Evolutionary conservation across 2,888 invertebrate species (phyloP), one percentile per base, ranked within the genome.

Genomic region (Geotrupes spiniger): DNA sequence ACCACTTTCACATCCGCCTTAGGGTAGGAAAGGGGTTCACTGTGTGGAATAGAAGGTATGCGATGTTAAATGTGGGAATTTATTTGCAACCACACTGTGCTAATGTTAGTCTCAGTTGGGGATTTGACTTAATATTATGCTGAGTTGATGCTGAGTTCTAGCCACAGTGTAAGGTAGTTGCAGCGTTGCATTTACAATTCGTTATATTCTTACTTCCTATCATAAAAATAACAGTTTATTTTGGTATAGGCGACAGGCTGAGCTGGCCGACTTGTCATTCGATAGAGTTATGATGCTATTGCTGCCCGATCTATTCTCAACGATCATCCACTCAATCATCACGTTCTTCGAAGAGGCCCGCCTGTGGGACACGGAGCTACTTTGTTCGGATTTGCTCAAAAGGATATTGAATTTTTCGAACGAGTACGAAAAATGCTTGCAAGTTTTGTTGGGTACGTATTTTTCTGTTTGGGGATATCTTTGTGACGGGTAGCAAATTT

Each of bases 291-390:
- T 60, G 38, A 12, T 46, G 11, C 52, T 60, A 44, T 38, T 60
- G n/a, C 54, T 67, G 5, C 65, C 67, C 1, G 57, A 64, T 2
- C 63, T 68, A 41, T 61, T 68, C n/a, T 53, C 62, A n/a, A 63
- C 69, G 4, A 51, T 74, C 1, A 54, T 72, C 2, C 57, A 69
- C 46, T 58, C 70, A 0, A 59, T 76, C 2, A 57, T 76, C 1
- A 62, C 69, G 4, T 66, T 68, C 25, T 68, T 75, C 28, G 65
- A 70, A 39, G 58, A 67, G 36, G 70, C 74, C 8, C 66, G 64
- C 29, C 53, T 76, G 4, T 77, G 77, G 77, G 64, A 66, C 6
- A 64, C 69, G 5, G 74, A 74, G 49, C 68, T 70, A 12, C 63
- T 74, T 5, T 70, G 72, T 33, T 63, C 68, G 10, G 64, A 71